A percentile compares a stretch with the other conserved stretches of the same genome.
phyloP scores from a whole-genome alignment of 2,888 invertebrate genomes.

The Cylindroiulus punctatus region DNA sequence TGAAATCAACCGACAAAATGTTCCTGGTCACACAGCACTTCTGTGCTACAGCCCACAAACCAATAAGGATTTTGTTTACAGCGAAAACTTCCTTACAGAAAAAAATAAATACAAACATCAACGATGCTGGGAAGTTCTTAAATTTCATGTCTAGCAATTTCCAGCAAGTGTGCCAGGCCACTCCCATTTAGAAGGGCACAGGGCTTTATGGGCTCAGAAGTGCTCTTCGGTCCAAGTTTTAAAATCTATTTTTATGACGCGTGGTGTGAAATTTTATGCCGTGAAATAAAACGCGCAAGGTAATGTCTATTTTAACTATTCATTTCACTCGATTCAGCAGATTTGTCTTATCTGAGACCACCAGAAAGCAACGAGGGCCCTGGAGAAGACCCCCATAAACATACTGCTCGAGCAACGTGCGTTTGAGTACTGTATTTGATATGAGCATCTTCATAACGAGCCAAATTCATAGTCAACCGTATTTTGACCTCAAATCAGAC shows the following conservation, averaged over 20 bases:
- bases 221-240: not conserved
- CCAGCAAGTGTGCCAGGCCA: too few species aligned
- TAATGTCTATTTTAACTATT: slow-evolving; percentile 24
- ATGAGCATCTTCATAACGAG: too few species aligned
- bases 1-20: not conserved
- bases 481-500: too few species aligned
- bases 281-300: not conserved
- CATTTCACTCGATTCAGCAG: slow-evolving; percentile 32
- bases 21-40: not conserved
- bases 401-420: not conserved
- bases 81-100: not conserved
- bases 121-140: not conserved
- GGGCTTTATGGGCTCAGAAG: not conserved
- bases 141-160: not conserved
- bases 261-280: slow-evolving; percentile 6
- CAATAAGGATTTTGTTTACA: not conserved
- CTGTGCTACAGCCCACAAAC: not conserved
- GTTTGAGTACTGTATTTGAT: not conserved
- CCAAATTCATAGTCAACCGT: too few species aligned
- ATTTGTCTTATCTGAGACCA: not conserved
- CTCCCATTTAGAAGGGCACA: too few species aligned
- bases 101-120: not conserved
- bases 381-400: not conserved
- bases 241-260: slow-evolving; percentile 14
- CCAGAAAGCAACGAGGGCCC: not conserved